Evolutionary conservation across 2,797 vertebrate genomes (phyloP), one percentile per base, ranked within the genome.

Genomic region (Mus spretus): DNA sequence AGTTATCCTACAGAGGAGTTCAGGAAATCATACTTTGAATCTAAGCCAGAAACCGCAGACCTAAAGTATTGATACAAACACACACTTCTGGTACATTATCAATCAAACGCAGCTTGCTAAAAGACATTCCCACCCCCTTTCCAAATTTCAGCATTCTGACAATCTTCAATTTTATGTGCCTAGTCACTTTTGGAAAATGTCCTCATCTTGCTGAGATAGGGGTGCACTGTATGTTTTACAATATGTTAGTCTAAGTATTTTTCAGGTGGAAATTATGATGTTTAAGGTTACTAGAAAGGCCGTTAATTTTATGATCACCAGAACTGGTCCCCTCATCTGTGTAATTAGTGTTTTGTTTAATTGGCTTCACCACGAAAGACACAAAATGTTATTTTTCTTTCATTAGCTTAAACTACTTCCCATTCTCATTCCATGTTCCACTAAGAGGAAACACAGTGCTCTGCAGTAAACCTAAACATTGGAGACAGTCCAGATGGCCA

Each of bases 351-450:
- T 88, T 81, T 95, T 80, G 80, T 59, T 93, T 92, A 87, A 86
- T 78, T 92, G 86, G 47, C 31, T 34, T 92, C 75, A 55, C 91
- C 83, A 78, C 63, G 74, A 94, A 95, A 94, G 78, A 89, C 26
- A 47, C 40, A 50, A n/a, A 63, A 31, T 47, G 37, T 44, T 87
- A 77, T 89, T 95, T 92, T 96, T 95, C 88, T 77, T 92, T 96
- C 59, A 86, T 89, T 93, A 50, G 37, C 40, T 77, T 95, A 28
- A 74, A 50, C 17, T 85, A 91, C 50, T 82, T 79, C 75, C 82
- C 28, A 40, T 53, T 77, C 47, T 47, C 7, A 31, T 37, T 84
- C 40, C 7, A 1, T 55, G 83, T 91, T 93, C 83, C 86, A 81
- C 37, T 44, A 47, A 92, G 34, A 92, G 86, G 53, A 89, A 95